phyloP scores from a whole-genome alignment of 2,888 invertebrate genomes.

The Drosophila bunnanda region DNA sequence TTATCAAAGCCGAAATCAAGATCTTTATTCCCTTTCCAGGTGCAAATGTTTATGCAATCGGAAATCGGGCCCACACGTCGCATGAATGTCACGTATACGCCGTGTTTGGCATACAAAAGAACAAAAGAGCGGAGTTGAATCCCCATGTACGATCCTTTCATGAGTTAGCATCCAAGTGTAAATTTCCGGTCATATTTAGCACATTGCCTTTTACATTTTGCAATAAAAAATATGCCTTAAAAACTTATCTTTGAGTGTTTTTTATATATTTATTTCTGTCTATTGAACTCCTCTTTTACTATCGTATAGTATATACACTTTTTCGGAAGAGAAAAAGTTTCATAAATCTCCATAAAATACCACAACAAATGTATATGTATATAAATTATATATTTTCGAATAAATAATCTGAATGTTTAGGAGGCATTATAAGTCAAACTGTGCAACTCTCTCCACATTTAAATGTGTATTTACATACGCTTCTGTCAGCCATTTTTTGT shows the following conservation, averaged over 20 bases:
- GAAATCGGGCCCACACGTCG: slow-evolving; percentile 10
- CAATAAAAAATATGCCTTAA: slow-evolving; percentile 2
- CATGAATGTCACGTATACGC: slow-evolving; percentile 57
- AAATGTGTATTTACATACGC: slow-evolving; percentile 12
- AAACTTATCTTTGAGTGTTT: background rate
- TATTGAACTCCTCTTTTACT: background rate
- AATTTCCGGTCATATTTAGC: slow-evolving; percentile 53
- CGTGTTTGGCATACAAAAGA: slow-evolving; percentile 35
- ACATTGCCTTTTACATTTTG: slow-evolving; percentile 35
- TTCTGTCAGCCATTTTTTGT: slow-evolving; percentile 11
- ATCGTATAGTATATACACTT: too few relatives aligned
- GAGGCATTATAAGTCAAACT: too few relatives aligned
- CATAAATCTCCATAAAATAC: background rate
- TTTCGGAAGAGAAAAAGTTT: background rate
- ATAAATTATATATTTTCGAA: background rate
- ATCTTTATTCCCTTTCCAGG: slow-evolving; percentile 11
- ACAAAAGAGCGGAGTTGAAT: background rate
- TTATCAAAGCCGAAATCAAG: slow-evolving; percentile 43
- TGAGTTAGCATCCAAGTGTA: slow-evolving; percentile 33
- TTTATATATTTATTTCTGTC: background rate
- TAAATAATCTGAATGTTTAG: background rate
- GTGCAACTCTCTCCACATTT: slow-evolving; percentile 24
- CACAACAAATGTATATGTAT: background rate
- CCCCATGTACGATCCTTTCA: slow-evolving; percentile 52
- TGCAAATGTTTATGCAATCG: slow-evolving; percentile 45